phyloP scores from a whole-genome alignment of 2,113 vertebrate species.

The Penelope pileata region DNA sequence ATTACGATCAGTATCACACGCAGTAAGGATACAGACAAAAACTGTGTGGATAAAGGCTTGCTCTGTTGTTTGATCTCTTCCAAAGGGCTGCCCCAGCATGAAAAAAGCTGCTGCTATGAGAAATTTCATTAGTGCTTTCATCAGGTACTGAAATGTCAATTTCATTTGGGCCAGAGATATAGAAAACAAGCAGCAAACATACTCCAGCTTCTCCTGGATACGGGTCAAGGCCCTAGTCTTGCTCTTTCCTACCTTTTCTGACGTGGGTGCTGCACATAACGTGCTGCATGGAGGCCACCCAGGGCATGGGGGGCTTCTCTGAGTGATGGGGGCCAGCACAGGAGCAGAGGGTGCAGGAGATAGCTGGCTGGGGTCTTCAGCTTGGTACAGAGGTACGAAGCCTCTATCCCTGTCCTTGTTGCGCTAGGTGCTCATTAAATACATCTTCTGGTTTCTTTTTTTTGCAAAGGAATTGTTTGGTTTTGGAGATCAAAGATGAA shows the following conservation, averaged over 20 bases:
- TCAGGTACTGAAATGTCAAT: neutral
- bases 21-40: neutral
- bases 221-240: fast-evolving
- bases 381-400: neutral
- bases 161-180: neutral
- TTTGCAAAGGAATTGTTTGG: fast-evolving
- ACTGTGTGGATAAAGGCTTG: neutral
- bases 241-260: neutral
- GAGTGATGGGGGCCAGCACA: neutral
- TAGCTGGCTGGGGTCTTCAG: neutral
- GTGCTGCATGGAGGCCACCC: fast-evolving
- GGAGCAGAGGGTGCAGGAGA: fast-evolving
- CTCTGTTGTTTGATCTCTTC: neutral
- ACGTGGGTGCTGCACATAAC: fast-evolving
- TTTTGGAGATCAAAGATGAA: neutral
- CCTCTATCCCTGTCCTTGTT: neutral
- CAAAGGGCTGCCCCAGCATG: neutral
- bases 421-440: neutral
- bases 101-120: neutral
- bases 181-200: neutral
- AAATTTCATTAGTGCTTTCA: neutral
- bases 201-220: neutral
- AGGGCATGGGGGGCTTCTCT: fast-evolving
- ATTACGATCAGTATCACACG: neutral
- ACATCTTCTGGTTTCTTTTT: neutral